Conservation (phyloP, 2,888 invertebrate genomes). For the Drosophila emarginata region DNA sequence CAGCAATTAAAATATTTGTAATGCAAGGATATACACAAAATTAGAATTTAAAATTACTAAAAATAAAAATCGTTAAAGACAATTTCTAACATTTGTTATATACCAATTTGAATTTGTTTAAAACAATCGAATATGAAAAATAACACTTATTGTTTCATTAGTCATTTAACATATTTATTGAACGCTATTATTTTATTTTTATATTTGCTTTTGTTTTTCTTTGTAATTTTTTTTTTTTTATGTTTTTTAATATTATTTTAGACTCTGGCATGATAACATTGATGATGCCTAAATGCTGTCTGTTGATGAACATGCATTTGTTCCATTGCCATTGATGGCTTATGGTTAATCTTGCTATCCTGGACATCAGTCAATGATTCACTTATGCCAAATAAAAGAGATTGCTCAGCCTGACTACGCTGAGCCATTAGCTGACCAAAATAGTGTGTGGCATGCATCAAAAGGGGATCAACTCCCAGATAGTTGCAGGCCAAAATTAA, state of each 20-base stretch:
- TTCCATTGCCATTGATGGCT: neutral
- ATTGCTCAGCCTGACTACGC: conserved; percentile 11
- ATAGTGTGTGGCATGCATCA: conserved; percentile 29
- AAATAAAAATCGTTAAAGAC: no score
- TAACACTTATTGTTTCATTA: no score
- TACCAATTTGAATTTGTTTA: no score
- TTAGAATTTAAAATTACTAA: no score
- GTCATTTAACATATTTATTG: no score
- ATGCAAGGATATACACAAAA: no score
- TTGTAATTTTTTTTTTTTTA: no score
- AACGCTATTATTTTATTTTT: no score
- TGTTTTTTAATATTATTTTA: neutral
- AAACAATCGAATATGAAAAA: no score
- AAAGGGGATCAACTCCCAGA: conserved; percentile 39
- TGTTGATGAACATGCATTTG: neutral
- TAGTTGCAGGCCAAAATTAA: conserved; percentile 46
- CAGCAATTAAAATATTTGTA: no score
- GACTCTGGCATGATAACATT: neutral
- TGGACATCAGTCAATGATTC: neutral
- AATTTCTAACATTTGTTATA: no score
- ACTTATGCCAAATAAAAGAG: neutral
- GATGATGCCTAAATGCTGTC: neutral
- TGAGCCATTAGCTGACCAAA: conserved; percentile 28
- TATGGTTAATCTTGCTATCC: neutral
- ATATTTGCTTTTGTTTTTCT: no score